phyloP scores from a whole-genome alignment of 2,888 invertebrate genomes.

The Parascotia fuliginaria region DNA sequence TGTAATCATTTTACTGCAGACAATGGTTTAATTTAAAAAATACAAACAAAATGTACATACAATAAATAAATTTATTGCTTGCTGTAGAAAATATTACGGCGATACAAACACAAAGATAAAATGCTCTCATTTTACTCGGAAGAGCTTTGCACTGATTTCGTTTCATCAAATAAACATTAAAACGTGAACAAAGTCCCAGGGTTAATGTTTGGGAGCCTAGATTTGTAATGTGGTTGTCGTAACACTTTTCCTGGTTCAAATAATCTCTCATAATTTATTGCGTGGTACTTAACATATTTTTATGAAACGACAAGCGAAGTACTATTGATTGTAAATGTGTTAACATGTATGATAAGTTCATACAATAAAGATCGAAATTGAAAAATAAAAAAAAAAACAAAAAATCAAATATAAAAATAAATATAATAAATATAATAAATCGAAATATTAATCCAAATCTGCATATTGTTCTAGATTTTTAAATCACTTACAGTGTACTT shows the following conservation, averaged over 20 bases:
- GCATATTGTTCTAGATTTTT: too few relatives aligned
- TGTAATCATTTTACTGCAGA: constrained; percentile 1
- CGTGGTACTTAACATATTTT: constrained; percentile 15
- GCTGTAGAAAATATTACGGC: constrained; percentile 1
- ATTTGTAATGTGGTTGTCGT: constrained; percentile 25
- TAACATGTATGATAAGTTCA: neutral
- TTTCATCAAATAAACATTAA: constrained; percentile 12
- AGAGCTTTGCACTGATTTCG: constrained; percentile 11
- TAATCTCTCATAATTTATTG: constrained; percentile 20
- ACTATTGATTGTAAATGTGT: neutral
- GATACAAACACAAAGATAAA: constrained; percentile 4
- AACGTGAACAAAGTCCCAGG: constrained; percentile 5
- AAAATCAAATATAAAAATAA: too few relatives aligned
- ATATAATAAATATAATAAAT: too few relatives aligned
- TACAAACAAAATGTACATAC: neutral
- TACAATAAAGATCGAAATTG: neutral
- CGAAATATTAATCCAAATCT: too few relatives aligned
- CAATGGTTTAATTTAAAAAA: neutral
- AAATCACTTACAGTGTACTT: too few relatives aligned
- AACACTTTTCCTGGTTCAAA: constrained; percentile 26
- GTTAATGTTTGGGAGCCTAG: constrained; percentile 24
- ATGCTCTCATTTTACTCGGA: constrained; percentile 17
- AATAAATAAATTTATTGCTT: constrained; percentile 8
- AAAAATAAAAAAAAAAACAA: neutral
- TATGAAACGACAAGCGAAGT: neutral